Evolutionary conservation across 1,140 invertebrate genomes (phyloP).

Genomic region (Lanistes nyassanus): DNA sequence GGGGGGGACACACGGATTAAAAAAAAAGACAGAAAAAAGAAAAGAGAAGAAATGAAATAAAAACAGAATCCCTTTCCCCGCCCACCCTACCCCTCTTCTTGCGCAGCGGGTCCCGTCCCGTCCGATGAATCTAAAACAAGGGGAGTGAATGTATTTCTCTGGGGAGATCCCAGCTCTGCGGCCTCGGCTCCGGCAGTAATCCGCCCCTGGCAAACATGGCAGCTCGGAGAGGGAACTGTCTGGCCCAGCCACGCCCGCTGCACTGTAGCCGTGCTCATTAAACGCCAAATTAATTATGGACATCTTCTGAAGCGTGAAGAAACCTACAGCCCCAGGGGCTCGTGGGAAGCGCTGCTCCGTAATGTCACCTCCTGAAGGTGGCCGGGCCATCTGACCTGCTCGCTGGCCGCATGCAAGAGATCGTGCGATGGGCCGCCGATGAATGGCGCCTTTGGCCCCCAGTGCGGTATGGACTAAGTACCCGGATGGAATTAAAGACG

Average conservation of each 20-base stretch:
- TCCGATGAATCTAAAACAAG: slow-evolving; percentile 7
- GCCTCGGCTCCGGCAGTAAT: background rate
- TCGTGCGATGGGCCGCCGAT: no score
- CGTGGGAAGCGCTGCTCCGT: slow-evolving; percentile 1
- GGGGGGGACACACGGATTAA: no score
- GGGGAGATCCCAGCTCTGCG: background rate
- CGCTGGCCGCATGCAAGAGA: background rate
- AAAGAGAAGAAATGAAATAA: no score
- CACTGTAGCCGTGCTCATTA: background rate
- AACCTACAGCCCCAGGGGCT: background rate
- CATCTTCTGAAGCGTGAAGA: slow-evolving; percentile 21
- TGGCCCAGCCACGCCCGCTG: background rate
- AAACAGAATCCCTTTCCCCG: no score
- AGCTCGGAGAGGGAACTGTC: background rate
- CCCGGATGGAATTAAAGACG: no score
- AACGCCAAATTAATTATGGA: slow-evolving; percentile 22
- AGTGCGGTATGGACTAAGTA: no score
- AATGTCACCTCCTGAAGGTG: slow-evolving; percentile 5
- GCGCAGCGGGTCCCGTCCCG: background rate
- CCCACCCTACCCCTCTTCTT: no score
- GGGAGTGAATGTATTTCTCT: background rate
- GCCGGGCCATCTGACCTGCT: slow-evolving; percentile 1
- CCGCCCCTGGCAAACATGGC: slow-evolving; percentile 17
- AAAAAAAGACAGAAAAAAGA: no score
- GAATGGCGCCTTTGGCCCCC: no score